Conservation (phyloP, 1,140 invertebrate species). For the Drosophila ficusphila region DNA sequence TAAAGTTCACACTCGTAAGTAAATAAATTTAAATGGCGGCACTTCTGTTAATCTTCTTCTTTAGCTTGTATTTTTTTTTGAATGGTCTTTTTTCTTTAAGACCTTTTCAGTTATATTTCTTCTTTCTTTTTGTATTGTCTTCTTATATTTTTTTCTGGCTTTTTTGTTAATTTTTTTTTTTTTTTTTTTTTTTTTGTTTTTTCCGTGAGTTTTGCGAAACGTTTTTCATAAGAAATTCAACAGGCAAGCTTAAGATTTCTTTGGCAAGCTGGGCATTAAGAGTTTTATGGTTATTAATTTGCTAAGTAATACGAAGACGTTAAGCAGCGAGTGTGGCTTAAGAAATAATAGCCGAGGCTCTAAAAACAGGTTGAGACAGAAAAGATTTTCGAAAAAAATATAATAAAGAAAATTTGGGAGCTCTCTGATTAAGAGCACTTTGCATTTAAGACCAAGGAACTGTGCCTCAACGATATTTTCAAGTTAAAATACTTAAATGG, state of each 20-base stretch:
- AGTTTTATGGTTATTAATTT: slow-evolving; percentile 83
- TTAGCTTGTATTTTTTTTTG: slow-evolving; percentile 48
- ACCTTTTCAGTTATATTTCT: slow-evolving; percentile 9
- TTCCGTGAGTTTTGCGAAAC: slow-evolving; percentile 47
- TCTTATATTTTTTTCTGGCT: neutral
- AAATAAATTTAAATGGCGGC: slow-evolving; percentile 82
- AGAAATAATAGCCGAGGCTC: slow-evolving; percentile 24
- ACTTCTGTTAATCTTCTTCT: slow-evolving; percentile 75
- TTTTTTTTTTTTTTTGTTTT: slow-evolving; percentile 14
- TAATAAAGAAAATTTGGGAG: slow-evolving; percentile 25
- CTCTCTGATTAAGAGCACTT: slow-evolving; percentile 81
- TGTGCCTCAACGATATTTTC: too few relatives aligned
- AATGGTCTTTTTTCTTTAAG: slow-evolving; percentile 8
- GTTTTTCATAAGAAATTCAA: slow-evolving; percentile 80
- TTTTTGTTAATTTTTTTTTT: neutral
- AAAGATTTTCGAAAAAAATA: slow-evolving; percentile 22
- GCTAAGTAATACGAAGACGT: slow-evolving; percentile 77
- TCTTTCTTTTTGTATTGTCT: slow-evolving; percentile 16
- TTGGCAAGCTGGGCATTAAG: slow-evolving; percentile 71
- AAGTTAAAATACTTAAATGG: too few relatives aligned
- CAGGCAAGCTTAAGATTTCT: slow-evolving; percentile 79
- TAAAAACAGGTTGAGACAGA: slow-evolving; percentile 10
- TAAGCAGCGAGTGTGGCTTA: slow-evolving; percentile 20
- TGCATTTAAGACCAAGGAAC: slow-evolving; percentile 56
- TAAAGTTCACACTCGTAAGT: slow-evolving; percentile 82